Conservation (phyloP, 1,140 invertebrate genomes). For the Pogonognathellus flavescens region DNA sequence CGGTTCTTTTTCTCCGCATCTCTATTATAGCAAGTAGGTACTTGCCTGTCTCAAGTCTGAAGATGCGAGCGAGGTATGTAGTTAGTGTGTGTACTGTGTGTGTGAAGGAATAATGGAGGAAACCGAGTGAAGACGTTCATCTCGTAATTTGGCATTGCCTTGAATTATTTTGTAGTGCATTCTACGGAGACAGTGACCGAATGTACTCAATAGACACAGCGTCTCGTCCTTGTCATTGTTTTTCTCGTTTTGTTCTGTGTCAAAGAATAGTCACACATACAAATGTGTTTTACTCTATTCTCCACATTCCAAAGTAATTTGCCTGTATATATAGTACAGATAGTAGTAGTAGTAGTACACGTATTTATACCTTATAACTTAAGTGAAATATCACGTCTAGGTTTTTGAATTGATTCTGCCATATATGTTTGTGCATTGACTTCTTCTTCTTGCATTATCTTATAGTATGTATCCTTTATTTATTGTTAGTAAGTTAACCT, state of each 20-base stretch:
- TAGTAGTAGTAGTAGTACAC: too few species aligned
- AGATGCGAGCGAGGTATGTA: neutral
- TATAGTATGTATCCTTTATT: neutral
- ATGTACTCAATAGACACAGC: neutral
- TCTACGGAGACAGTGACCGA: neutral
- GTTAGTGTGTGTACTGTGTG: neutral
- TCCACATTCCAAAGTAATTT: too few species aligned
- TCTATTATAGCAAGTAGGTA: neutral
- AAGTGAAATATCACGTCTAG: too few species aligned
- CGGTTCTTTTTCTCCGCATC: constrained; percentile 27
- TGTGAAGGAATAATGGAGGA: neutral
- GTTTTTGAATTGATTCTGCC: neutral
- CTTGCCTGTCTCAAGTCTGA: neutral
- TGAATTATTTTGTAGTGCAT: neutral
- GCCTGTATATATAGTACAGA: too few species aligned
- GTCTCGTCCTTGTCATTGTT: neutral
- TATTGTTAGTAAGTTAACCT: too few species aligned
- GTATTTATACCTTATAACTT: too few species aligned
- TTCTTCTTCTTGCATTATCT: neutral
- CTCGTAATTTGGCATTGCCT: neutral
- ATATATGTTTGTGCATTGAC: neutral
- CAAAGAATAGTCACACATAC: constrained; percentile 4
- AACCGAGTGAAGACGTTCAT: neutral
- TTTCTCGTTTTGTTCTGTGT: constrained; percentile 7
- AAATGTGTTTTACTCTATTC: constrained; percentile 22